Percentiles rank a stretch among this genome's conserved stretches.
Conservation (phyloP, 2,797 vertebrate genomes). For the Sitta carolinensis region DNA sequence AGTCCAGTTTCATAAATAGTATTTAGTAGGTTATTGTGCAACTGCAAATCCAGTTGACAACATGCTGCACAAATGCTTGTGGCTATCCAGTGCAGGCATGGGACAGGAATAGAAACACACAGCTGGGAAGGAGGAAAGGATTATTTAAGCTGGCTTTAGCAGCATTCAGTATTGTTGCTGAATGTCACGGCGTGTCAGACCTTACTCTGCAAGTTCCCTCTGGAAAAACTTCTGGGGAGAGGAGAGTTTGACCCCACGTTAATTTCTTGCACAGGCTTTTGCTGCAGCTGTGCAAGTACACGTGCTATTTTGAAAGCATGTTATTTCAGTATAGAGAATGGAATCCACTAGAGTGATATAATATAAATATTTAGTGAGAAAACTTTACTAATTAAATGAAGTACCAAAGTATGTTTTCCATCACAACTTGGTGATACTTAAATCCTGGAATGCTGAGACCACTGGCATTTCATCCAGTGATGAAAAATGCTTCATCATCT, state of each 20-base stretch:
- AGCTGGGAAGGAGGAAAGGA: conserved; percentile 49
- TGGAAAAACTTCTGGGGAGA: neutral
- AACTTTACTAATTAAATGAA: neutral
- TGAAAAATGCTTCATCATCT: neutral
- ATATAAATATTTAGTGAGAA: neutral
- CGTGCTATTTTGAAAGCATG: neutral
- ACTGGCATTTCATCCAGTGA: neutral
- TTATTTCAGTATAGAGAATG: neutral
- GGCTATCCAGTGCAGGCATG: neutral
- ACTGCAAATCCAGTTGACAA: neutral
- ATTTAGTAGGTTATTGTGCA: neutral
- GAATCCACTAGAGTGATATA: neutral
- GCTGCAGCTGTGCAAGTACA: neutral
- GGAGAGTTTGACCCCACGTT: neutral
- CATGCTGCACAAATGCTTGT: conserved; percentile 7
- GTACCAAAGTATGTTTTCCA: neutral
- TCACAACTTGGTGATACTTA: neutral
- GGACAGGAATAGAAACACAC: conserved; percentile 53
- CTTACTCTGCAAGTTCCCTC: neutral
- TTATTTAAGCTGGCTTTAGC: conserved; percentile 33
- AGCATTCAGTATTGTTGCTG: neutral
- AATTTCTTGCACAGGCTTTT: neutral
- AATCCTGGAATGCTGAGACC: neutral
- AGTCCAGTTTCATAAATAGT: neutral
- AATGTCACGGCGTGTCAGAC: neutral